Evolutionary conservation across 2,888 invertebrate genomes (phyloP).

Genomic region (Agrochola lota): DNA sequence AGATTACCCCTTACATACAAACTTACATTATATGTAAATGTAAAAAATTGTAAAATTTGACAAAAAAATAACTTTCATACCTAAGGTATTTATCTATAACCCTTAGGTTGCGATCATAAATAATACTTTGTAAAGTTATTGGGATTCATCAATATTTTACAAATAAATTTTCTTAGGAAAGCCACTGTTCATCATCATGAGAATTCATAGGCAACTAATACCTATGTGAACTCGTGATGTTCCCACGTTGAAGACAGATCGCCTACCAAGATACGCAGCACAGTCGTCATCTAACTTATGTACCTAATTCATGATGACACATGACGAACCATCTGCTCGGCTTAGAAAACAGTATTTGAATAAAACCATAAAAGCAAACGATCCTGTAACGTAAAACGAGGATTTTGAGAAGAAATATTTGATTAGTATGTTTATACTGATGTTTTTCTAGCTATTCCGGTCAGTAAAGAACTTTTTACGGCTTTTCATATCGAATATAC

Average conservation of each 20-base stretch:
- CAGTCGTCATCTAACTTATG: conserved; percentile 27
- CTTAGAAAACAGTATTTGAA: conserved; percentile 32
- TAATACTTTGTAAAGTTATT: background rate
- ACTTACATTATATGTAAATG: background rate
- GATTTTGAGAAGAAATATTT: conserved; percentile 32
- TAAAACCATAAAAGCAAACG: conserved; percentile 50
- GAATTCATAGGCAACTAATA: background rate
- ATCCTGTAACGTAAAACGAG: conserved; percentile 29
- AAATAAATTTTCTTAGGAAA: background rate
- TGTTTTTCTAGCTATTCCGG: conserved; percentile 13
- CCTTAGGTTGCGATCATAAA: background rate
- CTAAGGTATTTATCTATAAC: background rate
- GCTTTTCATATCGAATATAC: conserved; percentile 16
- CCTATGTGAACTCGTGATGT: background rate
- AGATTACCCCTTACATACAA: too few relatives aligned
- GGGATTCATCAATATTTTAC: background rate
- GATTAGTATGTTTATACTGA: conserved; percentile 7
- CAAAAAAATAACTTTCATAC: background rate
- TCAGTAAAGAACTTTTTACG: conserved; percentile 1
- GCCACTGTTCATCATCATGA: background rate
- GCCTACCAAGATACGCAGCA: conserved; percentile 31
- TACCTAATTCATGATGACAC: conserved; percentile 26
- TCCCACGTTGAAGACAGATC: conserved; percentile 42
- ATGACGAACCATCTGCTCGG: conserved; percentile 2
- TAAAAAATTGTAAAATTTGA: background rate